These are phyloP conservation scores for Caenorhabditis remanei DNA, from an alignment of 1,140 invertebrate species.

Conservation along the genomic window DNA sequence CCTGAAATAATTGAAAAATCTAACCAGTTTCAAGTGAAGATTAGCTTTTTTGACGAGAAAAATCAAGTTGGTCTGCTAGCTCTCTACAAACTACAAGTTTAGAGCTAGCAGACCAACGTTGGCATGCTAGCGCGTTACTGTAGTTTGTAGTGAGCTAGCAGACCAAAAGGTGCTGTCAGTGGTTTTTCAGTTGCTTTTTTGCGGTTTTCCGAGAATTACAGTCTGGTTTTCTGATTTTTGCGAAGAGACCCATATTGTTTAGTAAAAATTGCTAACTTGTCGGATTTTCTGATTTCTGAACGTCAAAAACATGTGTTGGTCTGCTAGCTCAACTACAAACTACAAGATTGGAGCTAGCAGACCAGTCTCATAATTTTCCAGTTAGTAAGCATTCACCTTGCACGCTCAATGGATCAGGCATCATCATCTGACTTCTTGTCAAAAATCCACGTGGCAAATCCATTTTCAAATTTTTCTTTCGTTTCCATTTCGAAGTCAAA, in stretches of 20 bases:
- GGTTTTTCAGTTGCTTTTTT: background rate
- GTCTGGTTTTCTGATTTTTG: no score
- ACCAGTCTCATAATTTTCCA: no score
- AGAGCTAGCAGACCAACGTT: background rate
- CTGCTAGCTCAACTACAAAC: slow-evolving; percentile 6
- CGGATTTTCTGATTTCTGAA: no score
- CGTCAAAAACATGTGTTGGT: background rate
- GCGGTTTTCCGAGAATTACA: background rate
- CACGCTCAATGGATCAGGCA: slow-evolving; percentile 14
- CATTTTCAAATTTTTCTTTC: background rate
- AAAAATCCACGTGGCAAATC: background rate
- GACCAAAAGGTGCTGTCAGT: no score
- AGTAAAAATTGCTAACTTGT: no score
- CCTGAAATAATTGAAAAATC: background rate
- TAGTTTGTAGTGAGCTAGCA: no score
- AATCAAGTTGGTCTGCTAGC: no score
- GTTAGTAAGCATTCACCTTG: background rate
- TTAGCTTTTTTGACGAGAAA: no score
- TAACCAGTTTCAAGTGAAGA: no score
- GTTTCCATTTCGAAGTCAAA: background rate
- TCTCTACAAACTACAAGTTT: background rate
- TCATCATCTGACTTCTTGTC: background rate
- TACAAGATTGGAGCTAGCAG: background rate
- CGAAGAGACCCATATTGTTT: no score
- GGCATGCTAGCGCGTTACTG: no score